Evolutionary conservation across 2,797 vertebrate species (phyloP), one percentile per base, ranked within the genome.

Genomic region (Sebastes diaconus): DNA sequence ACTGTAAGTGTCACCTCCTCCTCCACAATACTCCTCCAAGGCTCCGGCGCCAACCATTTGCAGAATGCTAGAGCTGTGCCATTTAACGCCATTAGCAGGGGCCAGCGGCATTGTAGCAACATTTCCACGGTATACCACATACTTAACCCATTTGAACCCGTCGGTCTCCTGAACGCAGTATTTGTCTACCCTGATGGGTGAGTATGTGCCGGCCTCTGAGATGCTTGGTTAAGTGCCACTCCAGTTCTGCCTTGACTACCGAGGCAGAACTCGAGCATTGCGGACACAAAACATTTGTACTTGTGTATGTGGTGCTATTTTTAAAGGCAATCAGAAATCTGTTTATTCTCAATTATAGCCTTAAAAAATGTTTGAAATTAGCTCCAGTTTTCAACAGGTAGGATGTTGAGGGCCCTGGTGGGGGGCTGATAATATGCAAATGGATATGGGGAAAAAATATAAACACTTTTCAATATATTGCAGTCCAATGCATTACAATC

Each of bases 131-230:
- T 75, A 80, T 87, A 66, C 75, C 70, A 75, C 75, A 81, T 67
- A 88, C 84, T 90, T 90, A 77, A 88, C 83, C 87, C 79, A 73
- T 73, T 84, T 85, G 68, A 87, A 82, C 67, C 59, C 5, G 30
- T 54, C n/a, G 42, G 69, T 59, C 78, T 69, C 68, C 77, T 59
- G 58, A 77, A 60, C 0, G 8, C 74, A 66, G 66, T 68, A 22
- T 81, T 84, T 83, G 59, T 65, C 25, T 59, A 7, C 39, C 36
- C 46, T 29, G 76, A 54, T 65, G 67, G 72, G 54, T 74, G 69
- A 25, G 74, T 27, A 12, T 68, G 54, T 67, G 69, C 55, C 63
- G 66, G 50, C 55, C 30, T 77, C 57, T 69, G 60, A 65, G 67
- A 80, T 27, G 68, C 54, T 72, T 75, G 54, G 59, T 74, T 73